phyloP scores from a whole-genome alignment of 2,888 invertebrate species.

The Doris montereyensis region DNA sequence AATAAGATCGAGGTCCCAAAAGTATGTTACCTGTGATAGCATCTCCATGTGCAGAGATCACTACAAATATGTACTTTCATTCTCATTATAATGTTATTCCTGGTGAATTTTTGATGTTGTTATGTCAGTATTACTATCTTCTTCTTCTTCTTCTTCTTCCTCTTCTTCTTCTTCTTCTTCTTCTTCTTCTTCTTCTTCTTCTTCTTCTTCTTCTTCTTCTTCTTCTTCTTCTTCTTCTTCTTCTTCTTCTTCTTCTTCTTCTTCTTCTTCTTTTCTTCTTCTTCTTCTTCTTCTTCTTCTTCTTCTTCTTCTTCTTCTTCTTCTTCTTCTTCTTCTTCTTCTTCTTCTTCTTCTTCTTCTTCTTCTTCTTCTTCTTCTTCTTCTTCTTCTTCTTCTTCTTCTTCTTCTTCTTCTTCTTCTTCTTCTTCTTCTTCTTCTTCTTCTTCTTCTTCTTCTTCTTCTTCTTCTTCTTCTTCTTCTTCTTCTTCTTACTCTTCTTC shows the following conservation, averaged over 20 bases:
- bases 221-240: constrained; percentile 22
- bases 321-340: constrained; percentile 2
- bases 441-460: constrained; percentile 23
- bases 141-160: constrained; percentile 6
- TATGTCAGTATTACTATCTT: no score
- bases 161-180: constrained; percentile 23
- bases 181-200: constrained; percentile 6
- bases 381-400: constrained; percentile 24
- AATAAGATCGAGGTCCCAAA: no score
- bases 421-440: constrained; percentile 28
- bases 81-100: no score
- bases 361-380: constrained; percentile 14
- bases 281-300: background rate
- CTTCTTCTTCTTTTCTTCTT: constrained; percentile 1
- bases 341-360: constrained; percentile 22
- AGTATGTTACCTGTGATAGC: no score
- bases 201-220: constrained; percentile 17
- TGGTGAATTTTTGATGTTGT: no score
- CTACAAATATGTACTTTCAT: no score
- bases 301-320: background rate
- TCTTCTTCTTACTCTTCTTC: no score
- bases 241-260: constrained; percentile 17
- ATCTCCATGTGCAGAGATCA: no score
- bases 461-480: background rate
- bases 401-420: constrained; percentile 25